Base-by-base conservation (phyloP, 35 echinoderm and acorn worm genomes). In the Acanthaster planci region DNA sequence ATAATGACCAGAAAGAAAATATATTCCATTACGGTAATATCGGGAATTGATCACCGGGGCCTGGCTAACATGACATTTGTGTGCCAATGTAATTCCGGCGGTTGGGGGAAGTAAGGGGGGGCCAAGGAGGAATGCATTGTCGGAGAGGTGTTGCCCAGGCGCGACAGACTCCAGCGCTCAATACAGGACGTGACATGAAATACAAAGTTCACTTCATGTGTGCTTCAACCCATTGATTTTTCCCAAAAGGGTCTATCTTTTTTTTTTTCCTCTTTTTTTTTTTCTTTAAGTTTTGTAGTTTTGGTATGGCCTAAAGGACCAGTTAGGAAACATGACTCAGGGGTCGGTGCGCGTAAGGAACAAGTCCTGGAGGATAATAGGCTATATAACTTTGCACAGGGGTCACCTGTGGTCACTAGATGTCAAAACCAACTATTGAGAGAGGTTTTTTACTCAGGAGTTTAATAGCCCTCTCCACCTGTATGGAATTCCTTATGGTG, bases 21-120 rank as follows among this genome's bases (percentile, higher is more conserved):
- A 72, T 72, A 72, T 72, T 72, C 64, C 64, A 72, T 72, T 72
- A 72, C 64, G 14, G 18, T 72, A 72, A 72, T 72, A 72, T 72
- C 29, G 30, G 19, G 64, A n/a, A 72, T 72, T 72, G 64, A 72
- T 72, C 64, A 72, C 26, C 26, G 12, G 0, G 64, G 64, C 64
- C 23, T 8, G 19, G 23, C 14, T 72, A 72, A 72, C 64, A 72
- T 35, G 64, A 72, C 64, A 26, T 72, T 72, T 72, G 64, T 72
- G 64, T 72, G 64, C 64, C 64, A 72, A 72, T 72, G 64, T 29
- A 72, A 72, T 72, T 72, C 30, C 10, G 22, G n/a, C n/a, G n/a
- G n/a, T n/a, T n/a, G n/a, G n/a, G n/a, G n/a, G n/a, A n/a, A n/a
- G n/a, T n/a, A n/a, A n/a, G n/a, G n/a, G n/a, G 64, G 64, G 26